A percentile compares a stretch with the other conserved stretches of the same genome.
phyloP scores from a whole-genome alignment of 2,113 vertebrate genomes.

The Cettia cetti region DNA sequence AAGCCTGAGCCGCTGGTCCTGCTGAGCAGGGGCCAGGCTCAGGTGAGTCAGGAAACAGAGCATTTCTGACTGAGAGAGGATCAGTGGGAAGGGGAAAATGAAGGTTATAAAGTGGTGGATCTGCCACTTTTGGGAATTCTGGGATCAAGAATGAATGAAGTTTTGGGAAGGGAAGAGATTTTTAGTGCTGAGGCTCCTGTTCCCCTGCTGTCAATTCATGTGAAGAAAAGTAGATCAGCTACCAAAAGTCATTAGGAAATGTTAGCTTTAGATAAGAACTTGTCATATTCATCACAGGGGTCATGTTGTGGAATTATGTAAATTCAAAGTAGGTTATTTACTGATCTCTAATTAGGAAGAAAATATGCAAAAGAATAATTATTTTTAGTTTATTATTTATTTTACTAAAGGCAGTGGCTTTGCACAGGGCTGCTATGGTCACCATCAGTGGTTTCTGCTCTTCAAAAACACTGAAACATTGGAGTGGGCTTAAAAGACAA shows the following conservation, averaged over 20 bases:
- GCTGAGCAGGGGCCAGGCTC: neutral
- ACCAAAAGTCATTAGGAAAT: neutral
- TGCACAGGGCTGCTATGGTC: accelerated
- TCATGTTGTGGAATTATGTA: neutral
- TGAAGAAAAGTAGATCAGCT: neutral
- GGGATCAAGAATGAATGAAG: neutral
- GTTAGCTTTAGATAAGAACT: neutral
- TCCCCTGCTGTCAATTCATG: neutral
- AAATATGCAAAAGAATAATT: neutral
- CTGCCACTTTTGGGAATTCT: neutral
- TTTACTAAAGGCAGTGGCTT: neutral
- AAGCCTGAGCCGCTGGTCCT: accelerated
- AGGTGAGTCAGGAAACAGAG: too few relatives aligned
- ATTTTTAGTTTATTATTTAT: neutral
- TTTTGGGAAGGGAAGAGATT: neutral
- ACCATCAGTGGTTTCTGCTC: neutral
- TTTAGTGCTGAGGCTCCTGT: neutral
- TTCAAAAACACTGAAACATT: neutral
- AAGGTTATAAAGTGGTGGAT: neutral
- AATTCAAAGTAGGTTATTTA: neutral
- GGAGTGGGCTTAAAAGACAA: neutral
- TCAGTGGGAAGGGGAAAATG: neutral
- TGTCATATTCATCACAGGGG: neutral
- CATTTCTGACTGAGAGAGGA: neutral
- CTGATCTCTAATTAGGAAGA: neutral